phyloP scores from a whole-genome alignment of 2,888 invertebrate species.

The Opisthograptis luteolata region DNA sequence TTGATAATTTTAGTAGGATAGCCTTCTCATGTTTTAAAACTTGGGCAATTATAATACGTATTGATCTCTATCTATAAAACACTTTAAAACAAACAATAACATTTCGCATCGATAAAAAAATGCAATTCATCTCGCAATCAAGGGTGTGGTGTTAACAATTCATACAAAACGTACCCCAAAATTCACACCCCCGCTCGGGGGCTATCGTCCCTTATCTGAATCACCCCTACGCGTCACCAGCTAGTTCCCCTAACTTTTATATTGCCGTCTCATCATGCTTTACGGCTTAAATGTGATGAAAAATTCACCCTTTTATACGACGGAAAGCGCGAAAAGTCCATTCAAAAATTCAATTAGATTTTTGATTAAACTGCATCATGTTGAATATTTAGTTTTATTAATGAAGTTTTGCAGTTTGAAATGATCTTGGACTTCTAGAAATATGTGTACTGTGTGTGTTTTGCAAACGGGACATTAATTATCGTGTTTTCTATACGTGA shows the following conservation, averaged over 20 bases:
- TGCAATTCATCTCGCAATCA: conserved; percentile 17
- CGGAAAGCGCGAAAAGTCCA: conserved; percentile 7
- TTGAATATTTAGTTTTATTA: too few relatives aligned
- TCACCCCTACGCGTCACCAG: conserved; percentile 21
- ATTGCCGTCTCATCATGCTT: conserved; percentile 25
- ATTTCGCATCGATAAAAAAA: conserved; percentile 11
- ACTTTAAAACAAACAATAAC: conserved; percentile 8
- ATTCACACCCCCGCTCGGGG: conserved; percentile 15
- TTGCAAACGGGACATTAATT: too few relatives aligned
- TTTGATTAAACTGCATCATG: neutral
- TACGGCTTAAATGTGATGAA: conserved; percentile 22
- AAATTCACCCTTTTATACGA: conserved; percentile 14
- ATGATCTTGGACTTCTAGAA: too few relatives aligned
- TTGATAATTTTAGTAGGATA: too few relatives aligned
- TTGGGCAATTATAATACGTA: too few relatives aligned
- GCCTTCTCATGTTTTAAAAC: too few relatives aligned
- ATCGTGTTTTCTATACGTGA: too few relatives aligned
- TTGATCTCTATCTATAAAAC: too few relatives aligned
- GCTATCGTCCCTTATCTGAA: conserved; percentile 25
- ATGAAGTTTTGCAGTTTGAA: too few relatives aligned
- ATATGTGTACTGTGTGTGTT: too few relatives aligned
- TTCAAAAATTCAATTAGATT: conserved; percentile 5
- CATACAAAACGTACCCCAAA: conserved; percentile 15
- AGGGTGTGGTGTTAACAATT: conserved; percentile 18
- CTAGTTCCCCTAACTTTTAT: conserved; percentile 18